Conservation (phyloP, 2,797 vertebrate species). For the Peromyscus eremicus region DNA sequence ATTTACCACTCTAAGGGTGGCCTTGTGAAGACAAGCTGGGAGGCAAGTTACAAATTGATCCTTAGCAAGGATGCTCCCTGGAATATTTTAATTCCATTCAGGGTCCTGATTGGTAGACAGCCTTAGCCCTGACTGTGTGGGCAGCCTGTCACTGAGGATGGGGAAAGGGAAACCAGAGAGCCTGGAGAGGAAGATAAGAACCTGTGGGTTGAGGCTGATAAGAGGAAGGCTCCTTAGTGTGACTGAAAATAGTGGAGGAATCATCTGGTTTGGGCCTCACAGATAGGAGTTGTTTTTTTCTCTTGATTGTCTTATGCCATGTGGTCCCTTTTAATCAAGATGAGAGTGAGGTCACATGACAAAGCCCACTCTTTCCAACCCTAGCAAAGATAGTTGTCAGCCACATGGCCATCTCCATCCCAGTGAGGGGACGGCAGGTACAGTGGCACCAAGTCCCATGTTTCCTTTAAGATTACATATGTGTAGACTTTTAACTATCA, state of each 20-base stretch:
- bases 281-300: background rate
- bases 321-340: background rate
- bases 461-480: background rate
- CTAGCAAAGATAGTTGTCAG: background rate
- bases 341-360: background rate
- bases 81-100: no score
- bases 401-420: background rate
- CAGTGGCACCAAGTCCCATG: background rate
- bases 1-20: no score
- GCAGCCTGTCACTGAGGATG: background rate
- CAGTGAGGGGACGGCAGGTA: background rate
- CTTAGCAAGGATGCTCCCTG: no score
- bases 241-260: background rate
- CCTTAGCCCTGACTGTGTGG: no score
- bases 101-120: no score
- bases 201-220: background rate
- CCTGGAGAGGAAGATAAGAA: background rate
- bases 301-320: background rate
- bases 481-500: background rate
- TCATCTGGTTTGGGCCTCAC: background rate
- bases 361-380: no score
- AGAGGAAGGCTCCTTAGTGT: background rate
- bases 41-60: no score
- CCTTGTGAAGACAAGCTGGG: no score
- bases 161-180: background rate